Evolutionary conservation across 2,113 vertebrate genomes (phyloP), one percentile per base, ranked within the genome.

Genomic region (Micromys minutus): DNA sequence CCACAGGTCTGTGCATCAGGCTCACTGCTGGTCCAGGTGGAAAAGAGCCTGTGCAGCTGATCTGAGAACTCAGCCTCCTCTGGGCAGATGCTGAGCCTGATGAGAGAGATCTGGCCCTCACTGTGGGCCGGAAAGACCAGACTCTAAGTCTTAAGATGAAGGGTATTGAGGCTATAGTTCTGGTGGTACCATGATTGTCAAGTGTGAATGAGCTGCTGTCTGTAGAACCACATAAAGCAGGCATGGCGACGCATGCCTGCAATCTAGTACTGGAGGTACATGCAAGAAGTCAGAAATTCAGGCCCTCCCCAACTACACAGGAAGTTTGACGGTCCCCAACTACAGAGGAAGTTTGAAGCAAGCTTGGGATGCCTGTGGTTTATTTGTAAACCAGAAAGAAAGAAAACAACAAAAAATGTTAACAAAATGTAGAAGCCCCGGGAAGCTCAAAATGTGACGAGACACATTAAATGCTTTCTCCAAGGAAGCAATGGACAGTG

Each of bases 231-330:
- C 11, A 45, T 63, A 31, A 61, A 45, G 16, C 7, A 63, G 57
- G 57, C 29, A 63, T 34, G 26, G 39, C 0, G 15, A 8, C 12
- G 1, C 42, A 47, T 36, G 39, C 16, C 5, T 34, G 0, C 6
- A 61, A 83, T 17, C 15, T 3, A 31, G 57, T 29, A 63, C n/a
- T 61, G 6, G 7, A 26, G 24, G 13, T 19, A 29, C 80, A 84
- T 1, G 26, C 24, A 84, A 42, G 57, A 0, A 3, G 45, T 45
- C 16, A 65, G 59, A 65, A 34, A 4, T 15, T 63, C 42, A 47
- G 47, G 42, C 10, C 10, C 1, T 31, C 81, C 16, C 39, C 59
- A 21, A 4, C 16, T 47, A 85, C 4, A 7, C 16, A 47, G 29
- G 15, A 1, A 34, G 29, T 21, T 34, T 65, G 45, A 63, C n/a